Base-by-base conservation (phyloP, 2,797 vertebrate genomes). In the Helicolenus hilgendorfi region DNA sequence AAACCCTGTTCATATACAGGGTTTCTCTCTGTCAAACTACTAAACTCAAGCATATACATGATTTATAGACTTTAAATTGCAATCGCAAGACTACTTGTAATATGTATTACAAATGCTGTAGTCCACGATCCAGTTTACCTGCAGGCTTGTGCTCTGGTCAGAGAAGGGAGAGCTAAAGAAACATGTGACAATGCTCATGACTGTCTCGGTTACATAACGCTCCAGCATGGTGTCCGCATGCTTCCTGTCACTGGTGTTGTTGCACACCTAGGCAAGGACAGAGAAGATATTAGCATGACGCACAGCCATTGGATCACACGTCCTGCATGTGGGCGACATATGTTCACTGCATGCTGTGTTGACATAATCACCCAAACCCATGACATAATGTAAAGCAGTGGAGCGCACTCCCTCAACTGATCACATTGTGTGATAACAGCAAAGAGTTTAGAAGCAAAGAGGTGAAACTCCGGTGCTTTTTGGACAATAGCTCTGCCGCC, bases 131-230 rank as follows among this genome's bases (percentile, higher is more conserved):
- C 18, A 69, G 62, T 73, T 94, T 97, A 99, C 99, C 99, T 99
- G 99, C 91, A 99, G 95, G 65, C 99, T 99, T 7, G 99, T 99
- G 94, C 99, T 99, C 97, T 99, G 99, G 95, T 99, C 99, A 8
- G 99, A 99, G 97, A 99, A 99, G 1, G 99, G 99, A 9, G 99
- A 99, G 90, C 99, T 99, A 97, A 99, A 99, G 98, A 99, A 99
- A 8, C 99, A 99, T 4, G 99, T 99, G 85, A 99, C 99, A 0
- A 99, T 99, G 91, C 98, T 99, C 99, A 99, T 99, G 92, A 99
- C 98, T 0, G 98, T 99, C 91, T 99, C 99, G 0, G 99, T 99
- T 33, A 99, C 99, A 0, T 99, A 99, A 94, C 98, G 97, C 96
- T 99, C 99, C 96, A 99, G 82, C 22, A 98, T 92, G 5, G 97